phyloP scores from a whole-genome alignment of 2,797 vertebrate genomes.

The Schizopygopsis pylzovi region DNA sequence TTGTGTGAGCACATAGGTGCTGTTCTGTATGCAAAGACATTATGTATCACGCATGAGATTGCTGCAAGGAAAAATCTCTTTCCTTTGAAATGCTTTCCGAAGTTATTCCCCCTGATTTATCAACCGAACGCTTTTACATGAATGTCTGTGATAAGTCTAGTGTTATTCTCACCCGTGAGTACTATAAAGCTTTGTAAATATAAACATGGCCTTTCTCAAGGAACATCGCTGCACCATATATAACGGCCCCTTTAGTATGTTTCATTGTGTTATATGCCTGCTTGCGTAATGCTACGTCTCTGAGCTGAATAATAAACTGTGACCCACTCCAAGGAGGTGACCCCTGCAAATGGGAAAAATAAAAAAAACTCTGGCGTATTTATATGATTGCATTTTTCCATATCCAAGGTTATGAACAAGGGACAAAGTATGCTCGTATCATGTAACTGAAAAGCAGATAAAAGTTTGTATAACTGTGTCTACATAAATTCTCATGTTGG shows the following conservation, averaged over 20 bases:
- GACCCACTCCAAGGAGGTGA: slow-evolving; percentile 23
- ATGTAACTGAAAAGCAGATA: background rate
- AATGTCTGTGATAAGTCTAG: slow-evolving; percentile 26
- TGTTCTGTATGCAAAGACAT: slow-evolving; percentile 41
- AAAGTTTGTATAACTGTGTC: slow-evolving; percentile 24
- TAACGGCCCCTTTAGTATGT: slow-evolving; percentile 6
- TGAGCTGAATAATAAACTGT: slow-evolving; percentile 45
- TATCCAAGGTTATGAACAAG: slow-evolving; percentile 36
- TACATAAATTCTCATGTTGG: background rate
- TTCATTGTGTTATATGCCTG: slow-evolving; percentile 20
- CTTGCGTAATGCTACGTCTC: slow-evolving; percentile 16
- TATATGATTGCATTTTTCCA: slow-evolving; percentile 26
- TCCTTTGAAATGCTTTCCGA: slow-evolving; percentile 25
- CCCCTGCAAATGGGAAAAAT: slow-evolving; percentile 42
- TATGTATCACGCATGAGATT: slow-evolving; percentile 31
- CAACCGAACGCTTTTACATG: slow-evolving; percentile 54
- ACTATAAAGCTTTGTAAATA: slow-evolving; percentile 57
- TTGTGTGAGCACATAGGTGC: slow-evolving; percentile 28
- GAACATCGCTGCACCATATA: slow-evolving; percentile 43
- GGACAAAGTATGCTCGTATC: slow-evolving; percentile 11
- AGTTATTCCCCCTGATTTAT: slow-evolving; percentile 29
- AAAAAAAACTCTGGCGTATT: slow-evolving; percentile 17
- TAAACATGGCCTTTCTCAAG: slow-evolving; percentile 49
- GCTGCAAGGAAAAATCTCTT: slow-evolving; percentile 14
- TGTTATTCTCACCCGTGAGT: slow-evolving; percentile 35